Percentiles rank a stretch among this genome's conserved stretches.
Evolutionary conservation across 1,140 invertebrate species (phyloP).

Genomic region (Mya arenaria): DNA sequence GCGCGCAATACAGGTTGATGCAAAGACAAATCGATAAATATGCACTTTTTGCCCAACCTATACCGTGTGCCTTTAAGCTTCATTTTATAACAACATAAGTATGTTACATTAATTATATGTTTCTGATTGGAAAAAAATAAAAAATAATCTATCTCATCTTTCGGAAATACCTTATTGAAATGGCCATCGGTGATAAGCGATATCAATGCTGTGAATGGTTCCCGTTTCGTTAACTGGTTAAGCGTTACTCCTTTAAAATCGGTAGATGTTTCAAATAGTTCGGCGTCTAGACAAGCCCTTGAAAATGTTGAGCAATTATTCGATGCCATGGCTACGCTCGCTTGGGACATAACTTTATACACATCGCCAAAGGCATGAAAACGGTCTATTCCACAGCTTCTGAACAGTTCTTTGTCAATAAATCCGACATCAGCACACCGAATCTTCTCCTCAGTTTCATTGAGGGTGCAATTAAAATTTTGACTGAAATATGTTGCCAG

Average conservation of each 20-base stretch:
- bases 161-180: background rate
- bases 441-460: background rate
- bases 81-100: too few species aligned
- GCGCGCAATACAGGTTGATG: too few species aligned
- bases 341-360: background rate
- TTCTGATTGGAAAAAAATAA: background rate
- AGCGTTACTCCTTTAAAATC: background rate
- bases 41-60: too few species aligned
- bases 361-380: background rate
- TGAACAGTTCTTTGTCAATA: background rate
- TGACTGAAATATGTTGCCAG: background rate
- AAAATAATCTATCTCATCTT: background rate
- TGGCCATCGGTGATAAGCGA: background rate
- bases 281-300: background rate
- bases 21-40: too few species aligned
- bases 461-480: background rate
- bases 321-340: background rate
- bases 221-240: background rate
- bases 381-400: background rate
- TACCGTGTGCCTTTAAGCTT: too few species aligned
- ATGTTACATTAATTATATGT: too few species aligned
- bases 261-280: background rate
- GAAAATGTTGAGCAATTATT: background rate
- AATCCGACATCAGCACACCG: background rate
- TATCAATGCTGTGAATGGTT: background rate